phyloP scores from a whole-genome alignment of 2,888 invertebrate species.

The Melanotus villosus region DNA sequence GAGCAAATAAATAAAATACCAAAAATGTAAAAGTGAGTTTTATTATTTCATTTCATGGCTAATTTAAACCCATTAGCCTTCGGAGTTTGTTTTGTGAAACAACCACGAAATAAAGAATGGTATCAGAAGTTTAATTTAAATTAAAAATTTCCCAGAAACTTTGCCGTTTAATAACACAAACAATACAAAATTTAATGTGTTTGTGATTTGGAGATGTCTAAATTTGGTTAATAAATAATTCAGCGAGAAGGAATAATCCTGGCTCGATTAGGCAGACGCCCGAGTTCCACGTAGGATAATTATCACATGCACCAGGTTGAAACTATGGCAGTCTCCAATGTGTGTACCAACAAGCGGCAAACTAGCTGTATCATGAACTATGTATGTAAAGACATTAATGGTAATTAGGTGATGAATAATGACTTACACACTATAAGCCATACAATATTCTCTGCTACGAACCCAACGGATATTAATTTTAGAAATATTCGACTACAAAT shows the following conservation, averaged over 20 bases:
- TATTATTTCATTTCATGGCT: too few relatives aligned
- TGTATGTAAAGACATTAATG: slow-evolving; percentile 57
- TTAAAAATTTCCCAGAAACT: too few relatives aligned
- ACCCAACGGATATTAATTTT: slow-evolving; percentile 51
- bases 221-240: slow-evolving; percentile 30
- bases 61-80: too few relatives aligned
- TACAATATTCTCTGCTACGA: slow-evolving; percentile 40
- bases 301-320: slow-evolving; percentile 39
- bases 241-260: slow-evolving; percentile 32
- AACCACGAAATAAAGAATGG: too few relatives aligned
- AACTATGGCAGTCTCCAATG: slow-evolving; percentile 34
- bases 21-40: too few relatives aligned
- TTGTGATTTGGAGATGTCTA: slow-evolving; percentile 1
- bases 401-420: slow-evolving; percentile 59
- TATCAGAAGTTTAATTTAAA: too few relatives aligned
- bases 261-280: slow-evolving; percentile 29
- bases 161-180: too few relatives aligned
- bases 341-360: slow-evolving; percentile 40
- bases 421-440: slow-evolving; percentile 50
- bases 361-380: slow-evolving; percentile 51
- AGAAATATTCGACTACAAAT: slow-evolving; percentile 41
- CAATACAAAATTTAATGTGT: neutral
- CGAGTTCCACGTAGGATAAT: slow-evolving; percentile 40
- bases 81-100: too few relatives aligned
- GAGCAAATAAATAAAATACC: too few relatives aligned